A percentile compares a stretch with the other conserved stretches of the same genome.
Evolutionary conservation across 2,113 vertebrate species (phyloP).

Genomic region (Carettochelys insculpta): DNA sequence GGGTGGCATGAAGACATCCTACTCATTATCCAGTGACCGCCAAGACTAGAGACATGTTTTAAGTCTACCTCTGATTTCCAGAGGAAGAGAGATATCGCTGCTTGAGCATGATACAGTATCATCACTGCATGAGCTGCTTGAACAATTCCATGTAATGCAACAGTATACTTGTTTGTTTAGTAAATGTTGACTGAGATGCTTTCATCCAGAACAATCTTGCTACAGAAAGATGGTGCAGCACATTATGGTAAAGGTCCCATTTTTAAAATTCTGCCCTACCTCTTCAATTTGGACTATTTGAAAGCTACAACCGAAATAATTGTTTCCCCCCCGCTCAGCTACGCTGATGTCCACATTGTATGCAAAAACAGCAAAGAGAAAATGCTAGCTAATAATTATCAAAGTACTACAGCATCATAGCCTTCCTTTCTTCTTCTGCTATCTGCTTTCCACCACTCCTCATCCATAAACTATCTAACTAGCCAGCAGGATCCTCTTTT

Average conservation of each 20-base stretch:
- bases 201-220: neutral
- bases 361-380: neutral
- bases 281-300: neutral
- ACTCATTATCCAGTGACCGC: no score
- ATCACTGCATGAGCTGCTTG: neutral
- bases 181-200: neutral
- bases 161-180: neutral
- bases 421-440: neutral
- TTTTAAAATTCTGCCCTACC: neutral
- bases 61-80: neutral
- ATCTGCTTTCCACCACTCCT: neutral
- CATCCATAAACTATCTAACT: neutral
- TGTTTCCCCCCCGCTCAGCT: neutral
- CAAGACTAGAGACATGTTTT: neutral
- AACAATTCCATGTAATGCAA: neutral
- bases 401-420: neutral
- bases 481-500: neutral
- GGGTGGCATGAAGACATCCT: no score
- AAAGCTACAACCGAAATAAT: neutral
- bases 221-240: neutral
- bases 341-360: neutral
- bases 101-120: neutral
- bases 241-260: fast-evolving
- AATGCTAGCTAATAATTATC: neutral
- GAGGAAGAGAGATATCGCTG: neutral